Evolutionary conservation across 2,113 vertebrate species (phyloP).

Genomic region (Oncorhynchus masou): DNA sequence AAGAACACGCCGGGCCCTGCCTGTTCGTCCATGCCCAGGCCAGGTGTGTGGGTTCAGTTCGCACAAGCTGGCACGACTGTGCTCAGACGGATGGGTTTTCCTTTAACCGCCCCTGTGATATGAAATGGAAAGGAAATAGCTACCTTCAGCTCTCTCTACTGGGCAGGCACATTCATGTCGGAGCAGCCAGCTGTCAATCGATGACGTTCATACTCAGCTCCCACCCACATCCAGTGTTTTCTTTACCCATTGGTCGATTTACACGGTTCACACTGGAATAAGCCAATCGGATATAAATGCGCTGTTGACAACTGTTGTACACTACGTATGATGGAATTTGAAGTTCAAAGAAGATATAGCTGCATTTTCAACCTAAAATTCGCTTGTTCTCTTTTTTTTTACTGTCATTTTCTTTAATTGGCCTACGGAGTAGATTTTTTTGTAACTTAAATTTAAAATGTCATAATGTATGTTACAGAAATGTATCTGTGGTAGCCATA

Average conservation of each 20-base stretch:
- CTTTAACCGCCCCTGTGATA: conserved; percentile 19
- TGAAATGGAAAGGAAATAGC: conserved; percentile 17
- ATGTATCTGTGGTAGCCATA: too few relatives aligned
- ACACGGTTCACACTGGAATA: background rate
- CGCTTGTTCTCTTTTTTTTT: too few relatives aligned
- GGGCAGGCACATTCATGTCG: conserved; percentile 21
- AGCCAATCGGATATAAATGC: conserved; percentile 30
- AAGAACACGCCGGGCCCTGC: conserved; percentile 92
- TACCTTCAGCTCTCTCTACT: conserved; percentile 24
- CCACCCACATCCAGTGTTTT: conserved; percentile 23
- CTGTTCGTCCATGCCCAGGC: conserved; percentile 92
- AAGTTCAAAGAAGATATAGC: background rate
- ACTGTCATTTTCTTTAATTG: too few relatives aligned
- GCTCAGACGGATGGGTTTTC: conserved; percentile 28
- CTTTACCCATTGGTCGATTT: conserved; percentile 32
- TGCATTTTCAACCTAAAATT: too few relatives aligned
- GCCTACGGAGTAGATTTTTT: too few relatives aligned
- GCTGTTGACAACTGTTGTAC: background rate
- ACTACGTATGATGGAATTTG: conserved; percentile 28
- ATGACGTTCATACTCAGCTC: conserved; percentile 24
- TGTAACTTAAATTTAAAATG: too few relatives aligned
- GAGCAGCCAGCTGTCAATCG: conserved; percentile 45
- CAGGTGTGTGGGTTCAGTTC: conserved; percentile 61
- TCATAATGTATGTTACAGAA: too few relatives aligned
- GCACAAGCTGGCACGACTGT: conserved; percentile 37